phyloP scores from a whole-genome alignment of 2,797 vertebrate genomes.

The Anas bahamensis region DNA sequence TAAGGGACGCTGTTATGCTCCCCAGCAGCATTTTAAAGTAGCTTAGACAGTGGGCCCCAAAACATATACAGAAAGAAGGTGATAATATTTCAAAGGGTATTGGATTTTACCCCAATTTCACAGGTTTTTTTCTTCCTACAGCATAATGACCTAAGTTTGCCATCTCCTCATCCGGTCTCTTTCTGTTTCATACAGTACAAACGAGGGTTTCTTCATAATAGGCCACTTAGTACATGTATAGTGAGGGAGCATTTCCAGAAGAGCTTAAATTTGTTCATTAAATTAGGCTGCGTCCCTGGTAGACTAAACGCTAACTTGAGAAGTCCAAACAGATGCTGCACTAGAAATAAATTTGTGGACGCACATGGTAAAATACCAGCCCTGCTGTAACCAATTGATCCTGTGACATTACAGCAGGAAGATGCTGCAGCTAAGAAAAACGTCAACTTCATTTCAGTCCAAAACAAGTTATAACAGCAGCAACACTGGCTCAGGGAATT shows the following conservation, averaged over 20 bases:
- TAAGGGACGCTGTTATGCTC: neutral
- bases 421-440: slow-evolving; percentile 51
- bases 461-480: slow-evolving; percentile 59
- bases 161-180: neutral
- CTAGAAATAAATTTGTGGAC: neutral
- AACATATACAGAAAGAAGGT: neutral
- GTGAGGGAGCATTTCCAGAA: neutral
- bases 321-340: slow-evolving; percentile 48
- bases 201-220: neutral
- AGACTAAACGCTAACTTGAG: slow-evolving; percentile 47
- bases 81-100: neutral
- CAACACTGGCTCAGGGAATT: slow-evolving; percentile 55
- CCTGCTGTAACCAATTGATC: slow-evolving; percentile 38
- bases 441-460: slow-evolving; percentile 44
- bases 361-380: slow-evolving; percentile 12
- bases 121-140: neutral
- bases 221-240: neutral
- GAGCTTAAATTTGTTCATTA: slow-evolving; percentile 36
- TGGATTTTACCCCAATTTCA: neutral
- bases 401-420: slow-evolving; percentile 21
- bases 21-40: neutral
- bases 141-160: neutral
- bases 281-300: slow-evolving; percentile 19
- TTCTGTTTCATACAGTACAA: neutral
- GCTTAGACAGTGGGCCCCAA: neutral